phyloP scores from a whole-genome alignment of 2,113 vertebrate species.

The Poicephalus gulielmi region DNA sequence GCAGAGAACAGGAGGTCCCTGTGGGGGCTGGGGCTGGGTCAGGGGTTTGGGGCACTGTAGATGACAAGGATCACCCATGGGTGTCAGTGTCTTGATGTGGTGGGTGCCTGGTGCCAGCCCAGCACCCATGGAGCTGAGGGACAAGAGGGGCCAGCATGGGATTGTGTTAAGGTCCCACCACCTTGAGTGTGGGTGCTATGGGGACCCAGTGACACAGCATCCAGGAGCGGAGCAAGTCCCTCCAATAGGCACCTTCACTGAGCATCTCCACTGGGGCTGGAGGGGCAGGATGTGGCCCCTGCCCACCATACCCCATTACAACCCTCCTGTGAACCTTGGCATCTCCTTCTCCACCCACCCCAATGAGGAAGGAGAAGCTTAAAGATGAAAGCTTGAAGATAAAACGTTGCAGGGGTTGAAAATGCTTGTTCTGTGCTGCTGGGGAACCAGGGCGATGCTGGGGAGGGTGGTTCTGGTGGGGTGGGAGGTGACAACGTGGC shows the following conservation, averaged over 20 bases:
- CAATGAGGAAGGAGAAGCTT: neutral
- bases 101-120: neutral
- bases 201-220: neutral
- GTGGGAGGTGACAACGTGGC: neutral
- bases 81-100: accelerated
- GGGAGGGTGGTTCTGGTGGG: neutral
- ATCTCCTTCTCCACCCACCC: neutral
- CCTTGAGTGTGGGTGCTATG: neutral
- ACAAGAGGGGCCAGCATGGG: accelerated
- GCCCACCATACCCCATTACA: neutral
- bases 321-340: neutral
- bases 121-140: neutral
- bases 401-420: neutral
- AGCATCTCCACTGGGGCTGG: neutral
- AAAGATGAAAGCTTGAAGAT: neutral
- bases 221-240: neutral
- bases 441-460: accelerated
- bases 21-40: neutral
- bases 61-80: neutral
- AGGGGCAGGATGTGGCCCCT: neutral
- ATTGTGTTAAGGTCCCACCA: neutral
- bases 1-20: neutral
- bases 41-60: accelerated
- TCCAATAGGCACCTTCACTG: accelerated
- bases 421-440: neutral